A percentile compares a stretch with the other conserved stretches of the same genome.
These are phyloP conservation scores for Triplophysa bombifrons DNA, from an alignment of 2,797 vertebrate genomes.

Conservation along the genomic window DNA sequence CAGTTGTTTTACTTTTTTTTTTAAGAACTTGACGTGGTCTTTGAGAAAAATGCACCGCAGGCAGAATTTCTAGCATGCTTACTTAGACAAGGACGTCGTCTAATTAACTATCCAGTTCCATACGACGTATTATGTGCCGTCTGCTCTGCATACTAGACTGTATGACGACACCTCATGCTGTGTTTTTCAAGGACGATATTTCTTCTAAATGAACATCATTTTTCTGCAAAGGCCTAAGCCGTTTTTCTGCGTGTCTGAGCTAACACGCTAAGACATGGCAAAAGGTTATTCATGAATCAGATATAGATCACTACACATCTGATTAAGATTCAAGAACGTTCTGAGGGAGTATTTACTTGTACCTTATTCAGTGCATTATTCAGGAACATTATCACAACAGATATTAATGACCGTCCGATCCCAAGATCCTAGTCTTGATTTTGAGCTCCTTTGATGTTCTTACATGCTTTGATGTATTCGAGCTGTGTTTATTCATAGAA, in stretches of 20 bases:
- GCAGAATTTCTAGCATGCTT: constrained; percentile 22
- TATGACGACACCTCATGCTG: constrained; percentile 29
- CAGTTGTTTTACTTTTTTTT: not conserved
- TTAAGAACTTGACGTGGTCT: constrained; percentile 1
- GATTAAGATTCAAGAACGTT: constrained; percentile 40
- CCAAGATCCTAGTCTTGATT: constrained; percentile 7
- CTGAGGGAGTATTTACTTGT: constrained; percentile 48
- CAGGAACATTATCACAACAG: constrained; percentile 24
- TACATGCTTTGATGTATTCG: not conserved
- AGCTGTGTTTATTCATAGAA: not conserved
- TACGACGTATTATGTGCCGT: constrained; percentile 29
- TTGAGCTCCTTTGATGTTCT: not conserved
- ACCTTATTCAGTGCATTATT: constrained; percentile 31
- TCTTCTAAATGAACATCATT: constrained; percentile 39
- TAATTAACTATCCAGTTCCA: constrained; percentile 37
- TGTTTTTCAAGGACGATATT: constrained; percentile 37
- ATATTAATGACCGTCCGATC: constrained; percentile 24
- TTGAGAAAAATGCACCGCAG: constrained; percentile 5
- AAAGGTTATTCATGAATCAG: constrained; percentile 42
- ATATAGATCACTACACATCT: constrained; percentile 38
- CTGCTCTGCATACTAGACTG: constrained; percentile 3
- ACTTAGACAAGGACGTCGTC: constrained; percentile 25
- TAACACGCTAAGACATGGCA: constrained; percentile 31
- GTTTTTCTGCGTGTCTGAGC: constrained; percentile 1
- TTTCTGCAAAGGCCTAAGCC: not conserved